Evolutionary conservation across 2,797 vertebrate species (phyloP), one percentile per base, ranked within the genome.

Genomic region (Leptatherina wallacei): DNA sequence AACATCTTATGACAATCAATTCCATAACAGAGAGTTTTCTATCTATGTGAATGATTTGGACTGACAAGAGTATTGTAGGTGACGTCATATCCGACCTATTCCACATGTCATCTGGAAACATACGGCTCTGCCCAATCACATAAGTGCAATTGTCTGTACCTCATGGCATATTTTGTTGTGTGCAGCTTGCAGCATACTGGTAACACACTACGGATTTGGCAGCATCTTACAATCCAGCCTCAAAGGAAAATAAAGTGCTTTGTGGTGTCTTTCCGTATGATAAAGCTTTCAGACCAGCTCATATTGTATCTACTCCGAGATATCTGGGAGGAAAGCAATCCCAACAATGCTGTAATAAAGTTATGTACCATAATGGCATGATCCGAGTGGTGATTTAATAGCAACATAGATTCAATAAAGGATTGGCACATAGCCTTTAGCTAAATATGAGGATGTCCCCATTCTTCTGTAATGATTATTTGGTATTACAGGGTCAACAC

Each of bases 231-330:
- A 52, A 11, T 12, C 51, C 27, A 54, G 69, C 75, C 71, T 79
- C 52, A 73, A 52, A 77, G 65, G 65, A 56, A 30, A 63, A 73
- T 71, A 78, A 72, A 81, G 16, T 55, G 54, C 73, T 55, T 32
- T 29, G 36, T 54, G 60, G 52, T 44, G 71, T 81, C 73, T 78
- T 63, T 67, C 57, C 74, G 75, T 55, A 42, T 36, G 73, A 78
- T 79, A 65, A 44, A 69, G 70, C 62, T 65, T 61, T 55, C 42
- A 57, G 64, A 64, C 44, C 14, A 59, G 47, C 61, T 83, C 59
- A 38, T 62, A 49, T 40, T 66, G 69, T 51, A 82, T 85, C 61
- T 75, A 27, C 65, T 76, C 8, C 22, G 36, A 62, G 71, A 75
- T 61, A 60, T 27, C 35, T n/a, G 42, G 54, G 2, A 18, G 63